Evolutionary conservation across 2,888 invertebrate species (phyloP).

Genomic region (Candidula unifasciata): DNA sequence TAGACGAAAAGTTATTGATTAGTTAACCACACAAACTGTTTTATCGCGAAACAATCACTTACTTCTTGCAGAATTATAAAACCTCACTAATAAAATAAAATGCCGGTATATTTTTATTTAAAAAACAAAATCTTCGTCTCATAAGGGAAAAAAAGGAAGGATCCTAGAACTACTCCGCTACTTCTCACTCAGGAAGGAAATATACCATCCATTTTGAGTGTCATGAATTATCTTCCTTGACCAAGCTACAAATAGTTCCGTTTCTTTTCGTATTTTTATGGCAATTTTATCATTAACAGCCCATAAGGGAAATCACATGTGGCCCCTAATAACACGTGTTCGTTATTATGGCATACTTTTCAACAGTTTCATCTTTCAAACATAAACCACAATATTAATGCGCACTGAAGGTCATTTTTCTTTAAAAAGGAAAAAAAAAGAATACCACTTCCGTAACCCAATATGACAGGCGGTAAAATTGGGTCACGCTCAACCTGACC

Average conservation of each 20-base stretch:
- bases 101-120: neutral
- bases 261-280: too few species aligned
- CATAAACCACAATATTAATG: neutral
- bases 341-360: too few species aligned
- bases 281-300: too few species aligned
- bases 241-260: constrained; percentile 26
- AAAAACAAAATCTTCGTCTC: neutral
- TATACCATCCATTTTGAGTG: constrained; percentile 27
- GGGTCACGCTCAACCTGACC: constrained; percentile 31
- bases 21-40: too few species aligned
- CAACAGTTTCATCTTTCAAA: too few species aligned
- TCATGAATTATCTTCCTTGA: constrained; percentile 45
- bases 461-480: neutral
- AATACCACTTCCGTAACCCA: constrained; percentile 23
- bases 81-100: too few species aligned
- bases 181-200: constrained; percentile 31
- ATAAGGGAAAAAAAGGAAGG: too few species aligned
- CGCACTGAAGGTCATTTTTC: constrained; percentile 22
- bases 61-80: too few species aligned
- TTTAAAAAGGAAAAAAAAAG: neutral
- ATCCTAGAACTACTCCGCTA: neutral
- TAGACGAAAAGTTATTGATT: too few species aligned
- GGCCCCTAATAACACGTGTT: too few species aligned
- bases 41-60: too few species aligned
- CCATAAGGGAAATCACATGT: too few species aligned